These are phyloP conservation scores for Thunnus albacares DNA, from an alignment of 2,797 vertebrate genomes.

Conservation along the genomic window DNA sequence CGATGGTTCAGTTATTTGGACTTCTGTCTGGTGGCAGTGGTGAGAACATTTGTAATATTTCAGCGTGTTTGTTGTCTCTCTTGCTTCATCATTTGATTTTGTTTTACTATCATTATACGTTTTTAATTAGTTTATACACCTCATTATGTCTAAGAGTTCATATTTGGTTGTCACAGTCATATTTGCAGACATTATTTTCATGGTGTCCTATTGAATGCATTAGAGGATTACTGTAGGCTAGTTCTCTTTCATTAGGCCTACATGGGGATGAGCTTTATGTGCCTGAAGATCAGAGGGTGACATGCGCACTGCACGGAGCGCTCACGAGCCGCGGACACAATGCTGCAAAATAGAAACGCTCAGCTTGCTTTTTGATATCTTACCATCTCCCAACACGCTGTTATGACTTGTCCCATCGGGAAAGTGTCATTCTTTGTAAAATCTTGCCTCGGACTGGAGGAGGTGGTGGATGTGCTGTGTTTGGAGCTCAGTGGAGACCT, in stretches of 20 bases:
- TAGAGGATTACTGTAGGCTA: conserved; percentile 55
- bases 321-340: conserved; percentile 52
- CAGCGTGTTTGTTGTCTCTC: too few relatives aligned
- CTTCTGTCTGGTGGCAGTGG: too few relatives aligned
- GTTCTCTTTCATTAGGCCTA: conserved; percentile 25
- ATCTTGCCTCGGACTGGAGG: conserved; percentile 24
- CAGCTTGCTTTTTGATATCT: conserved; percentile 39
- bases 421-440: conserved; percentile 12
- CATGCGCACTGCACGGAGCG: conserved; percentile 77
- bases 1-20: too few relatives aligned
- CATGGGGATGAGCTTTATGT: conserved; percentile 61
- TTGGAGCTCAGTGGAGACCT: conserved; percentile 70
- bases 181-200: background rate
- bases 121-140: too few relatives aligned
- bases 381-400: conserved; percentile 24
- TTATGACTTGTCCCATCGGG: conserved; percentile 49
- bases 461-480: conserved; percentile 30
- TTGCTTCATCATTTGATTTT: background rate
- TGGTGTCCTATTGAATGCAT: conserved; percentile 1
- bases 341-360: conserved; percentile 52
- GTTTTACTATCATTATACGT: background rate
- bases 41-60: too few relatives aligned
- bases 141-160: background rate
- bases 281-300: conserved; percentile 76
- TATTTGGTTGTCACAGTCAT: background rate